phyloP scores from a whole-genome alignment of 2,113 vertebrate genomes.

The Narcine bancroftii region DNA sequence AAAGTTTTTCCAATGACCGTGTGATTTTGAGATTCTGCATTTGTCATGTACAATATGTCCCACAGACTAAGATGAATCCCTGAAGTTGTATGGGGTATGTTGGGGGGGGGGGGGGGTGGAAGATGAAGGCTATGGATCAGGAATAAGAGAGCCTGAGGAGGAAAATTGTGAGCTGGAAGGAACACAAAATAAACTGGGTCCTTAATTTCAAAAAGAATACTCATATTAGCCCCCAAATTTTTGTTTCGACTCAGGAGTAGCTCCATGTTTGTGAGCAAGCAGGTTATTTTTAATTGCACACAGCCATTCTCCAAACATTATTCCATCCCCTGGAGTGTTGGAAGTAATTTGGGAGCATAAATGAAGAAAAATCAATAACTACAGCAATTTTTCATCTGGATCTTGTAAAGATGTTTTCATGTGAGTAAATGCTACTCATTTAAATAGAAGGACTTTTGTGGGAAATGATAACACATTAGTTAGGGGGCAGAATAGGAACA shows the following conservation, averaged over 20 bases:
- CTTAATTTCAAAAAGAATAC: neutral
- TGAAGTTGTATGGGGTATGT: neutral
- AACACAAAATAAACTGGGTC: neutral
- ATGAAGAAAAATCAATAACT: constrained; percentile 31
- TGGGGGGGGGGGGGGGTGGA: neutral
- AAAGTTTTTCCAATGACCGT: too few relatives aligned
- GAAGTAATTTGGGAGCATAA: constrained; percentile 22
- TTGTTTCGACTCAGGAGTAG: too few relatives aligned
- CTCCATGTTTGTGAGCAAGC: neutral
- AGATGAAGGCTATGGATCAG: too few relatives aligned
- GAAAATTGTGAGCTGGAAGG: neutral
- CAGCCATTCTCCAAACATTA: constrained; percentile 2
- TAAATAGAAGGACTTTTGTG: constrained; percentile 22
- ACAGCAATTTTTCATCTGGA: neutral
- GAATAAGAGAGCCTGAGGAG: neutral
- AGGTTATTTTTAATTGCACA: neutral
- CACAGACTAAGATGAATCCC: neutral
- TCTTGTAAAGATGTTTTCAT: neutral
- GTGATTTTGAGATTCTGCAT: too few relatives aligned
- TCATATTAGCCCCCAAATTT: neutral
- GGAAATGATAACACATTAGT: constrained; percentile 20
- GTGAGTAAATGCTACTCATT: constrained; percentile 15
- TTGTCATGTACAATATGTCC: too few relatives aligned
- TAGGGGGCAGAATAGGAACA: neutral
- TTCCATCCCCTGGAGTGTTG: constrained; percentile 4